These are phyloP conservation scores for Nothobranchius furzeri DNA, from an alignment of 2,113 vertebrate species.

Conservation along the genomic window DNA sequence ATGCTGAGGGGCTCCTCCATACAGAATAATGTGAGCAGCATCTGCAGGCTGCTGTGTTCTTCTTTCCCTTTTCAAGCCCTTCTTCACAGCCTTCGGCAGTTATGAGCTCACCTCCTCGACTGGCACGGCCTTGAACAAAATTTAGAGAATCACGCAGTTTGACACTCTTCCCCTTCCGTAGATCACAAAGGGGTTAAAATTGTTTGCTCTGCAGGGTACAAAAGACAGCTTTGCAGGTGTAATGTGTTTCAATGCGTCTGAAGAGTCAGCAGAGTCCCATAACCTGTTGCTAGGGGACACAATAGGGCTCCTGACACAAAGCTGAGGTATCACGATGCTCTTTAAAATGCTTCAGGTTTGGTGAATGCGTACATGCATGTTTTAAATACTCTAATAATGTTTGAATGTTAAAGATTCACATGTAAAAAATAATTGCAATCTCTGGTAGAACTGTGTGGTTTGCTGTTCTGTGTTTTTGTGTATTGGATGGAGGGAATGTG, in stretches of 20 bases:
- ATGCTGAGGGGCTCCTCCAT: conserved; percentile 70
- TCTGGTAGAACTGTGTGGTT: too few relatives aligned
- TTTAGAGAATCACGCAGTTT: conserved; percentile 59
- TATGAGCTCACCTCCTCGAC: conserved; percentile 61
- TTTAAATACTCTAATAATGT: not conserved
- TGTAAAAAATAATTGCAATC: not conserved
- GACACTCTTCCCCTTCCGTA: conserved; percentile 35
- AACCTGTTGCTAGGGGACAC: conserved; percentile 50
- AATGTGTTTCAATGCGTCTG: conserved; percentile 17
- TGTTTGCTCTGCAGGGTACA: conserved; percentile 21
- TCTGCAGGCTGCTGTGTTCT: conserved; percentile 53
- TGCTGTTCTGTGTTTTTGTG: not conserved
- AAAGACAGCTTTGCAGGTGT: conserved; percentile 25
- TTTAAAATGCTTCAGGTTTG: not conserved
- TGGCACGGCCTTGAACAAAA: conserved; percentile 69
- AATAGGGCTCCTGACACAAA: conserved; percentile 31
- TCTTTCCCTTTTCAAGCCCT: conserved; percentile 49
- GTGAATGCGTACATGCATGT: not conserved
- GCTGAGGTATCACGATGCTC: conserved; percentile 10
- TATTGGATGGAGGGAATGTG: conserved; percentile 7
- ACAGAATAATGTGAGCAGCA: conserved; percentile 66
- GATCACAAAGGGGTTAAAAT: conserved; percentile 41
- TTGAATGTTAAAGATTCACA: too few relatives aligned
- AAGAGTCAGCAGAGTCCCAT: conserved; percentile 16
- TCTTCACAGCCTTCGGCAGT: conserved; percentile 68